These are phyloP conservation scores for Idaea straminata DNA, from an alignment of 2,888 invertebrate genomes.

Conservation along the genomic window DNA sequence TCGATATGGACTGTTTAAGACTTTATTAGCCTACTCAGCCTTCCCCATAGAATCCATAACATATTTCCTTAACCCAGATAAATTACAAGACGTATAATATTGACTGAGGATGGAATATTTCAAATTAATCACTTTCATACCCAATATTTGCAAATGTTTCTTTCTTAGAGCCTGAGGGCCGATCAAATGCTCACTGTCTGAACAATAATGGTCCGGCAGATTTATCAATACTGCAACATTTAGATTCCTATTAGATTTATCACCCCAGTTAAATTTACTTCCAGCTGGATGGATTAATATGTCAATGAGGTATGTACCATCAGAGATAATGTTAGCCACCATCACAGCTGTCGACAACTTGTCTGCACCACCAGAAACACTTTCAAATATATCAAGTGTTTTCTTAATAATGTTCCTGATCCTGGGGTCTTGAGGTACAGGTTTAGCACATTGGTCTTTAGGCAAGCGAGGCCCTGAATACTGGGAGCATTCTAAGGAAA, in stretches of 20 bases:
- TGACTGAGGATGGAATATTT: conserved; percentile 76
- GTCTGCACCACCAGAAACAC: conserved; percentile 65
- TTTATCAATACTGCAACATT: conserved; percentile 81
- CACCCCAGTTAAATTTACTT: conserved; percentile 68
- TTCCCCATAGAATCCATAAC: conserved; percentile 64
- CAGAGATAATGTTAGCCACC: conserved; percentile 76
- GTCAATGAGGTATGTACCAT: conserved; percentile 82
- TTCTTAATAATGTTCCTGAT: conserved; percentile 73
- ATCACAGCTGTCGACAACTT: conserved; percentile 74
- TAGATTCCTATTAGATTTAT: conserved; percentile 59
- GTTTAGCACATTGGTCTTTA: conserved; percentile 72
- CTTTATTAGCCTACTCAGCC: conserved; percentile 35
- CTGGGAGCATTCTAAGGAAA: conserved; percentile 81
- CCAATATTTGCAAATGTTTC: conserved; percentile 82
- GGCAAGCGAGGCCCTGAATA: conserved; percentile 81
- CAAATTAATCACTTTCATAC: conserved; percentile 81
- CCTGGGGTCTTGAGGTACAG: conserved; percentile 76
- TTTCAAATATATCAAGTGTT: conserved; percentile 62
- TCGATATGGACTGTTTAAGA: background rate
- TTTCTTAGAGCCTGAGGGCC: conserved; percentile 83
- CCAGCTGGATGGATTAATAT: conserved; percentile 77
- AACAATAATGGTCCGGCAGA: conserved; percentile 84
- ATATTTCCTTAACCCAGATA: conserved; percentile 72
- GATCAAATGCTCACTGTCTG: conserved; percentile 74
- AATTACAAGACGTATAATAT: conserved; percentile 68